Conservation (phyloP, 2,797 vertebrate genomes). For the Cynopterus sphinx region DNA sequence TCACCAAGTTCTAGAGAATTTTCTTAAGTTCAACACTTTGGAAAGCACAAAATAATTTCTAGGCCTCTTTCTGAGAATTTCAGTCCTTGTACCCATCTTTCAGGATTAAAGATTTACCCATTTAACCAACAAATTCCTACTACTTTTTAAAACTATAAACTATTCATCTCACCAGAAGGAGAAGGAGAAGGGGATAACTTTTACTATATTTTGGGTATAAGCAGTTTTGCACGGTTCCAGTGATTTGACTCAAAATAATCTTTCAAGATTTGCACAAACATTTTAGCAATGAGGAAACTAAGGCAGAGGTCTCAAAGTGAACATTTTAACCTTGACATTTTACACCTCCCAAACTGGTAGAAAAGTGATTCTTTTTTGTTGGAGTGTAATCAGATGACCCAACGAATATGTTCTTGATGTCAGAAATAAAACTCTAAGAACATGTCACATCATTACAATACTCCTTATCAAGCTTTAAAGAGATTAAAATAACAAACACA, state of each 20-base stretch:
- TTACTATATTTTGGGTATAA: background rate
- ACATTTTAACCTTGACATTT: background rate
- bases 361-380: background rate
- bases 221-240: background rate
- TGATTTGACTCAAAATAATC: background rate
- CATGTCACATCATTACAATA: background rate
- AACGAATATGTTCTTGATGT: background rate
- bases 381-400: background rate
- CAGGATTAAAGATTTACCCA: background rate
- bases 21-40: background rate
- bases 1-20: background rate
- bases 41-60: background rate
- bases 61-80: background rate
- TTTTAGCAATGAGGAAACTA: background rate
- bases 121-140: background rate
- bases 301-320: background rate
- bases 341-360: background rate
- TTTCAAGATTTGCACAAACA: background rate
- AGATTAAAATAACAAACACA: background rate
- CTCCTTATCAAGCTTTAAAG: background rate
- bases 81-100: background rate
- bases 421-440: background rate
- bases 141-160: background rate
- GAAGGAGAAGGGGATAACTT: background rate
- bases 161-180: background rate